Evolutionary conservation across 2,888 invertebrate species (phyloP), one percentile per base, ranked within the genome.

Genomic region (Branchipolynoe longqiensis): DNA sequence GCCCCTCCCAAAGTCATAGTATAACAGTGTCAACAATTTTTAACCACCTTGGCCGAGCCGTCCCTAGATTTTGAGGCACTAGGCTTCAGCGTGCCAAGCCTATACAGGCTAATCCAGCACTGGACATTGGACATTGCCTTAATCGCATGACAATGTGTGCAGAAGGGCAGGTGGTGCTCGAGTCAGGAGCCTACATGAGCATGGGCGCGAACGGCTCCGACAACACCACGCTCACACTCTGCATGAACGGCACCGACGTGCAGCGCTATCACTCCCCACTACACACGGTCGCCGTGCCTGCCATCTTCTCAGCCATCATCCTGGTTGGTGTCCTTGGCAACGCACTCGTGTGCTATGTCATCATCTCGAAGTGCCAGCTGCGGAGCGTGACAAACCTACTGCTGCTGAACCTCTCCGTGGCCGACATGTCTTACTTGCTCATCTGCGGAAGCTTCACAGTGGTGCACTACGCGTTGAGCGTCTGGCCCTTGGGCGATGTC

Each of bases 401-500:
- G 56, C 59, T 88, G 62, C 48, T 88, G 31, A 88, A 88, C 56
- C 85, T 88, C 56, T 85, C 87, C 0, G 14, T 87, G 6, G 58
- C 88, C 14, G 88, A 88, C 41, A 74, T 88, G 0, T 86, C 85
- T 0, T 88, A 87, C 69, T 64, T 88, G 40, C 28, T 87, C 36
- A 73, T 86, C 14, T 87, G 88, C 58, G 87, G 87, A 40, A 54
- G 74, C n/a, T 88, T 88, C 56, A 83, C 87, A 6, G 86, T 82
- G 38, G 64, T 86, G 14, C 83, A 88, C 78, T 88, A 88, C 82
- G 86, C 83, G 12, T n/a, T 87, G 14, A 28, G 33, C 0, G 86
- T 84, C 6, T 88, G 88, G 88, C 82, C 87, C 0, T 78, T 88
- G 31, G 88, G 88, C 0, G 87, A 85, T 54, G 18, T 82, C n/a